These are phyloP conservation scores for Zoanthus solanderi DNA, from an alignment of 92 coral and sea anemone species.

Conservation along the genomic window DNA sequence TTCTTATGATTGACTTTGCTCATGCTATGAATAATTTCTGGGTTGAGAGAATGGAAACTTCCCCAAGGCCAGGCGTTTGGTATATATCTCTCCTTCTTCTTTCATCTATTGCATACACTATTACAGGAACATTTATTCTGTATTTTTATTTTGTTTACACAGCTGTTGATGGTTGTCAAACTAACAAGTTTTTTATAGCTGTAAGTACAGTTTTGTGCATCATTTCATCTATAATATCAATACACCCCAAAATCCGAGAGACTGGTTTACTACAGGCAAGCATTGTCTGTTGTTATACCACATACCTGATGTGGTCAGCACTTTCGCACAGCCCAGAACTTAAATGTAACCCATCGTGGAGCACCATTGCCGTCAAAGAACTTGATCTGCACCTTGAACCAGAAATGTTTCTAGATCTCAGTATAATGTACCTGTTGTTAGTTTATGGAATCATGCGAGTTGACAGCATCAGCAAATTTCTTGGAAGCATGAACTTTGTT, in stretches of 20 bases:
- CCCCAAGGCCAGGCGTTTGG: conserved; percentile 63
- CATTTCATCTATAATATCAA: conserved; percentile 67
- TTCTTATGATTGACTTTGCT: conserved; percentile 80
- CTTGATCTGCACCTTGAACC: conserved; percentile 68
- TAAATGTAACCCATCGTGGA: conserved; percentile 71
- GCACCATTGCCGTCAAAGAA: conserved; percentile 44
- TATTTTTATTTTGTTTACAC: conserved; percentile 74
- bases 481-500: conserved; percentile 50
- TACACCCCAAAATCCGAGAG: conserved; percentile 77
- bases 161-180: conserved; percentile 63
- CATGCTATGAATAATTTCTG: conserved; percentile 60
- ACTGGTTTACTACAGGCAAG: conserved; percentile 85
- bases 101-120: conserved; percentile 74
- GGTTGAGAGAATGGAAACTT: conserved; percentile 78
- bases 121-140: conserved; percentile 66
- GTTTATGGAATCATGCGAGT: conserved; percentile 68
- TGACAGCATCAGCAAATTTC: conserved; percentile 55
- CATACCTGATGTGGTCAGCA: conserved; percentile 77
- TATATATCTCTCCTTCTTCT: conserved; percentile 64
- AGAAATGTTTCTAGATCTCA: conserved; percentile 73
- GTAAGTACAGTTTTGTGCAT: conserved; percentile 64
- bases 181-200: conserved; percentile 69
- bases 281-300: conserved; percentile 67
- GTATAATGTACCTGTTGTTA: conserved; percentile 56
- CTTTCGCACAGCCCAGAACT: conserved; percentile 76